Conservation (phyloP, 2,888 invertebrate genomes). For the Oscheius sp. region DNA sequence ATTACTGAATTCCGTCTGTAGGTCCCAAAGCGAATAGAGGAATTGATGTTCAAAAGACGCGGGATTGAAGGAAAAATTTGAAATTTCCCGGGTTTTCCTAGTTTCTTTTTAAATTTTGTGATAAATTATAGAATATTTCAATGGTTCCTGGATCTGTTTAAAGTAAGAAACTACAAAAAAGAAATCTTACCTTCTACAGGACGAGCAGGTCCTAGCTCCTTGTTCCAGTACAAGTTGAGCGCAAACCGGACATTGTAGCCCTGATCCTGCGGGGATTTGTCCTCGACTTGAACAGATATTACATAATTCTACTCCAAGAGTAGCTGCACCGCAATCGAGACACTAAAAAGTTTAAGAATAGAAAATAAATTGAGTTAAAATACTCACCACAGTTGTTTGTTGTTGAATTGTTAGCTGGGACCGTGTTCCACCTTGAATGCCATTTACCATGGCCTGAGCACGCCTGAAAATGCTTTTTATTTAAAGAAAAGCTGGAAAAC, state of each 20-base stretch:
- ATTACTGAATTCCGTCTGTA: too few species aligned
- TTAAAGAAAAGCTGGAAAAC: neutral
- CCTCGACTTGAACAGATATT: neutral
- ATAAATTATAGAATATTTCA: too few species aligned
- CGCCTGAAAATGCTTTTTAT: slow-evolving; percentile 2
- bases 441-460: slow-evolving; percentile 14
- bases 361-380: neutral
- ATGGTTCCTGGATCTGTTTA: neutral
- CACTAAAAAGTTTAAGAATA: slow-evolving; percentile 26
- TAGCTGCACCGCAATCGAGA: slow-evolving; percentile 20
- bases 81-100: too few species aligned
- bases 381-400: neutral
- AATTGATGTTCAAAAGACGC: too few species aligned
- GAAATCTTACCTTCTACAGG: slow-evolving; percentile 29
- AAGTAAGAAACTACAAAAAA: neutral
- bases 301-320: slow-evolving; percentile 24
- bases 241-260: slow-evolving; percentile 27
- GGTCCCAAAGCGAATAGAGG: too few species aligned
- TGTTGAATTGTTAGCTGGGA: neutral
- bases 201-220: slow-evolving; percentile 2
- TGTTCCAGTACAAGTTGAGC: slow-evolving; percentile 4
- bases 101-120: too few species aligned
- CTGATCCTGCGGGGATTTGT: neutral
- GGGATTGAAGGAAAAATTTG: too few species aligned
- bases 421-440: neutral